These are phyloP conservation scores for Trisateles emortualis DNA, from an alignment of 2,888 invertebrate genomes.

Conservation along the genomic window DNA sequence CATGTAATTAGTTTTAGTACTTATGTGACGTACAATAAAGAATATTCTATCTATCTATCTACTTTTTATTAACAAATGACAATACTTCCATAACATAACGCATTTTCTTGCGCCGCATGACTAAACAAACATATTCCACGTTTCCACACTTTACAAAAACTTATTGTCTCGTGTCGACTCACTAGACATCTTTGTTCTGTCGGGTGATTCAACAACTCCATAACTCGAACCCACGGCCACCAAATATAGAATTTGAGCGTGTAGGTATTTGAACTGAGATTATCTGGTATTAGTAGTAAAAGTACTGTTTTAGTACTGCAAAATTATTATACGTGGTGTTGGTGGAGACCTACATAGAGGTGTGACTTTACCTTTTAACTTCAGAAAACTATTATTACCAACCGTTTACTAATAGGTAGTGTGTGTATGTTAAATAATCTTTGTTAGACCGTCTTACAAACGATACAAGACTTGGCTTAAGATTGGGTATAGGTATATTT, in stretches of 20 bases:
- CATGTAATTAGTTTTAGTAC: too few relatives aligned
- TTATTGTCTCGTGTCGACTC: constrained; percentile 40
- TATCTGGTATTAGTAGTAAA: constrained; percentile 12
- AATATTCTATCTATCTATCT: background rate
- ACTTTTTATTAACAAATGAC: too few relatives aligned
- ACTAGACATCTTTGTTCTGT: constrained; percentile 40
- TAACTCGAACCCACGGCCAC: constrained; percentile 35
- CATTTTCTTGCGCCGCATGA: background rate
- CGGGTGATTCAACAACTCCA: constrained; percentile 43
- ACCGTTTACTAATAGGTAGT: background rate
- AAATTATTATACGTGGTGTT: constrained; percentile 3
- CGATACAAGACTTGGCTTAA: too few relatives aligned
- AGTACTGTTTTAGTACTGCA: constrained; percentile 12
- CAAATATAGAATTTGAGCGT: constrained; percentile 19
- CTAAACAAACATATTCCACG: constrained; percentile 4
- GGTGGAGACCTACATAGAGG: constrained; percentile 8
- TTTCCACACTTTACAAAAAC: constrained; percentile 20
- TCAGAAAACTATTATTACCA: background rate
- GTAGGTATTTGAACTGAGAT: constrained; percentile 30
- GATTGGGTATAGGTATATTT: too few relatives aligned
- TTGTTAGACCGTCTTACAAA: too few relatives aligned
- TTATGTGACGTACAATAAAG: too few relatives aligned
- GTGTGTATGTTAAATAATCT: too few relatives aligned
- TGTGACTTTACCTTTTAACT: background rate
- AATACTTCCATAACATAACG: background rate